Evolutionary conservation across 2,113 vertebrate species (phyloP).

Genomic region (Mirounga angustirostris): DNA sequence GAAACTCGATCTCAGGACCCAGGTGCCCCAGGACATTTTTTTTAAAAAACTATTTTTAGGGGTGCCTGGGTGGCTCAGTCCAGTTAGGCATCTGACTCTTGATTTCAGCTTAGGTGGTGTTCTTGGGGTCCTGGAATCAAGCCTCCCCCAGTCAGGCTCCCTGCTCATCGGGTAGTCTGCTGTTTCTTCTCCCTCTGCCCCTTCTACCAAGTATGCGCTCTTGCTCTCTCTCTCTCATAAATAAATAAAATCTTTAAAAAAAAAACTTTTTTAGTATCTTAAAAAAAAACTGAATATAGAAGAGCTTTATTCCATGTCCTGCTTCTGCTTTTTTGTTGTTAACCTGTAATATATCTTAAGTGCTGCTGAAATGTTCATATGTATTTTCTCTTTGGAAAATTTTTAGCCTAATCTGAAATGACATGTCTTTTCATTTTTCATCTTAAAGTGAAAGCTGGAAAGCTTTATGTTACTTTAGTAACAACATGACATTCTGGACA

Average conservation of each 20-base stretch:
- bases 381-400: neutral
- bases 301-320: neutral
- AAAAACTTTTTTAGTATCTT: neutral
- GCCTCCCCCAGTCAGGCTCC: neutral
- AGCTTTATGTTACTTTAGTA: constrained; percentile 16
- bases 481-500: neutral
- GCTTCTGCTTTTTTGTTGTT: neutral
- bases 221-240: neutral
- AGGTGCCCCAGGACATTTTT: too few species aligned
- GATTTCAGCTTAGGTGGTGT: neutral
- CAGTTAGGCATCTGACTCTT: neutral
- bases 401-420: neutral
- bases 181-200: neutral
- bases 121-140: neutral
- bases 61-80: neutral
- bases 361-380: neutral
- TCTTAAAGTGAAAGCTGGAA: neutral
- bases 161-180: neutral
- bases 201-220: neutral
- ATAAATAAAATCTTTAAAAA: neutral
- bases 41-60: neutral
- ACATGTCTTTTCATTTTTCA: constrained; percentile 14
- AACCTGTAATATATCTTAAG: neutral
- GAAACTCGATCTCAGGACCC: too few species aligned
- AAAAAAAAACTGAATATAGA: neutral